Evolutionary conservation across 2,797 vertebrate species (phyloP).

Genomic region (Arnoldichthys spilopterus): DNA sequence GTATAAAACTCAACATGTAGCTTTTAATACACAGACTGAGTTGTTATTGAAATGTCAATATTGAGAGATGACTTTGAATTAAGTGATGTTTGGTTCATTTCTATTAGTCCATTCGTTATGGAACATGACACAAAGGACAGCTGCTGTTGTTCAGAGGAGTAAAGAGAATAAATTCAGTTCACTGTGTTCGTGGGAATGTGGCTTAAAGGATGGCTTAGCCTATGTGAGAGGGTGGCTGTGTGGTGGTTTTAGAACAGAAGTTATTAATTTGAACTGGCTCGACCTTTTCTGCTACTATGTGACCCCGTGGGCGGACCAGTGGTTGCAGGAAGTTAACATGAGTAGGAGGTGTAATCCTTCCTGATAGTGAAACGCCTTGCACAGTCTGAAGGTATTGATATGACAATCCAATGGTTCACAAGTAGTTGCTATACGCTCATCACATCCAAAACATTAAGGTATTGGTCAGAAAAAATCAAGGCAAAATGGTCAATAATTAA

Average conservation of each 20-base stretch:
- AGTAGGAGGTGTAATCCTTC: background rate
- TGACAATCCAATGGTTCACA: background rate
- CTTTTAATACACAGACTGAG: background rate
- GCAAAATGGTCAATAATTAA: too few species aligned
- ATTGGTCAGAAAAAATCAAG: too few species aligned
- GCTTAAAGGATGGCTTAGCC: background rate
- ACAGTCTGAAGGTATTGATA: background rate
- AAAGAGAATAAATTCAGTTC: background rate
- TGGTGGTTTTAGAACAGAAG: background rate
- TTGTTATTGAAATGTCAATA: background rate
- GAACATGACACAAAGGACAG: too few species aligned
- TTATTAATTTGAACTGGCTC: constrained; percentile 5
- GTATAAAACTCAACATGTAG: background rate
- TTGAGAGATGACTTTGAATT: background rate
- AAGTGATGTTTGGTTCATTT: background rate
- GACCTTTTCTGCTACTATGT: background rate
- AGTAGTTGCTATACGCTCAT: too few species aligned
- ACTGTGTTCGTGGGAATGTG: background rate
- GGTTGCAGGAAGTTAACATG: background rate
- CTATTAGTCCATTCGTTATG: background rate
- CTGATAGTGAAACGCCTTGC: background rate
- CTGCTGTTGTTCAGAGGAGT: background rate
- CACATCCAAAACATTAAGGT: too few species aligned
- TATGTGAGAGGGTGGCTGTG: background rate
- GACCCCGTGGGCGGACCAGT: background rate